Evolutionary conservation across 2,797 vertebrate genomes (phyloP).

Genomic region (Pangasius krempfi): DNA sequence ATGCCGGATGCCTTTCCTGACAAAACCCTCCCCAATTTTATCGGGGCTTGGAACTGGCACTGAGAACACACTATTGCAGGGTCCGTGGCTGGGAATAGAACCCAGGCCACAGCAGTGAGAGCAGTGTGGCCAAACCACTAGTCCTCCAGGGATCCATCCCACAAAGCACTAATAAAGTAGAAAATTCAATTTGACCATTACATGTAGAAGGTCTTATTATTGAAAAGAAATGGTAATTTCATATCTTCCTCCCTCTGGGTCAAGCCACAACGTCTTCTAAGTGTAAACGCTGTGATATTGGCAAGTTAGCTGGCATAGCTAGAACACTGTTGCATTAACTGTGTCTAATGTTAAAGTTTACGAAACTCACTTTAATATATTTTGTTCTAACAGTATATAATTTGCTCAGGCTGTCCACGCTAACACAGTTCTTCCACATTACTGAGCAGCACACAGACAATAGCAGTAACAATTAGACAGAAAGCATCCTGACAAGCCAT

Average conservation of each 20-base stretch:
- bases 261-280: neutral
- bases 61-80: too few species aligned
- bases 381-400: too few species aligned
- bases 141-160: neutral
- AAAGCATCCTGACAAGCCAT: neutral
- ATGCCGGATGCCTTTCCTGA: too few species aligned
- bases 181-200: neutral
- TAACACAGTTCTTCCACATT: neutral
- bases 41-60: too few species aligned
- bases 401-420: neutral
- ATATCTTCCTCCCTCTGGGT: neutral
- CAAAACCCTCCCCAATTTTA: too few species aligned
- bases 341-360: neutral
- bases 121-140: too few species aligned
- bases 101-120: too few species aligned
- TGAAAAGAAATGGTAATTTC: neutral
- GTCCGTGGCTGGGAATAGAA: too few species aligned
- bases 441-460: neutral
- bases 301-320: neutral
- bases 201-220: neutral
- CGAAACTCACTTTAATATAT: neutral
- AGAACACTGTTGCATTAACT: neutral
- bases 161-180: neutral
- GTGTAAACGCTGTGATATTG: neutral
- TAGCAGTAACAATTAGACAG: neutral